phyloP scores from a whole-genome alignment of 2,888 invertebrate species.

The Andrena bicolor region DNA sequence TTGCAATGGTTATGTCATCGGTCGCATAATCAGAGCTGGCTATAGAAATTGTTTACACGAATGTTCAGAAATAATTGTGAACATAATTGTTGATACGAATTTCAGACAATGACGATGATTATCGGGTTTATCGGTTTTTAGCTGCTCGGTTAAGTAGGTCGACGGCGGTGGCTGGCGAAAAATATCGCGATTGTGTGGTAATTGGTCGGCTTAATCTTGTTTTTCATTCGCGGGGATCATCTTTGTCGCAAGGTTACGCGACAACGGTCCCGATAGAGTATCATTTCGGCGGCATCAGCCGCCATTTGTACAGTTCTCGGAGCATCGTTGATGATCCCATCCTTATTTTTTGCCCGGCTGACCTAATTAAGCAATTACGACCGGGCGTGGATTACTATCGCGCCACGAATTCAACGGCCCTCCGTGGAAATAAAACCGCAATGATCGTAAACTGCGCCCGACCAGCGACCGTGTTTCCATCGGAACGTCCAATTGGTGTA shows the following conservation, averaged over 20 bases:
- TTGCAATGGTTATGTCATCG: background rate
- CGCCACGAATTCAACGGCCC: slow-evolving; percentile 42
- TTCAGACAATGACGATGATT: background rate
- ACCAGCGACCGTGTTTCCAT: slow-evolving; percentile 24
- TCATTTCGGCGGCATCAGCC: slow-evolving; percentile 56
- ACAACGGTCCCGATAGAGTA: slow-evolving; percentile 36
- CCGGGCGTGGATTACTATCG: slow-evolving; percentile 50
- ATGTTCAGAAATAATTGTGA: too few relatives aligned
- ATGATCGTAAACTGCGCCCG: slow-evolving; percentile 25
- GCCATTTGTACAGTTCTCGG: slow-evolving; percentile 38
- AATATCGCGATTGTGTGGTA: slow-evolving; percentile 29
- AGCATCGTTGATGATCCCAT: slow-evolving; percentile 41
- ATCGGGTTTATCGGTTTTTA: background rate
- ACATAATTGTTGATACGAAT: background rate
- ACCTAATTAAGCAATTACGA: slow-evolving; percentile 68
- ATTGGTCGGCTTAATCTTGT: slow-evolving; percentile 52
- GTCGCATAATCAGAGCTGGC: too few relatives aligned
- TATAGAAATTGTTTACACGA: too few relatives aligned
- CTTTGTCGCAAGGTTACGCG: slow-evolving; percentile 42
- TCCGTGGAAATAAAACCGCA: slow-evolving; percentile 40
- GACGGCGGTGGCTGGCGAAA: background rate
- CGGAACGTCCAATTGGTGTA: slow-evolving; percentile 54
- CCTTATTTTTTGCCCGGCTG: slow-evolving; percentile 40
- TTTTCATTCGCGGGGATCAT: slow-evolving; percentile 50
- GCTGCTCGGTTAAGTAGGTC: background rate